Evolutionary conservation across 2,888 invertebrate genomes (phyloP).

Genomic region (Fabriciana adippe): DNA sequence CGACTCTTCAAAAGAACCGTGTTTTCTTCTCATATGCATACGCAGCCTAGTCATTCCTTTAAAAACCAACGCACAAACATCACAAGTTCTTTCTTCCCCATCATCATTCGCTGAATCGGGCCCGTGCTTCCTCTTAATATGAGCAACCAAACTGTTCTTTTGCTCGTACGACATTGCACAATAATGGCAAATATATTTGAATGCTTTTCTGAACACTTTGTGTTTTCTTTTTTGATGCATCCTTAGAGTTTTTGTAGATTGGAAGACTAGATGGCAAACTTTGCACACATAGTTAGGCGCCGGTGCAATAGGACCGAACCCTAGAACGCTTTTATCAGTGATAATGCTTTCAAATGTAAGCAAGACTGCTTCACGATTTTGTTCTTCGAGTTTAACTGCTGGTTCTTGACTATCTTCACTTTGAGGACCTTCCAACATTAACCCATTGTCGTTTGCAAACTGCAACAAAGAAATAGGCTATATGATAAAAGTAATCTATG

Average conservation of each 20-base stretch:
- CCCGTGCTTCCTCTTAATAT: conserved; percentile 70
- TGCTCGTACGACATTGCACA: conserved; percentile 72
- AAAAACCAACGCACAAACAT: conserved; percentile 71
- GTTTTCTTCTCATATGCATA: conserved; percentile 74
- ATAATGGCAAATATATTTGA: conserved; percentile 65
- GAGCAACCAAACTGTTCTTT: conserved; percentile 69
- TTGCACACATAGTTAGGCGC: conserved; percentile 57
- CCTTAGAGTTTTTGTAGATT: conserved; percentile 60
- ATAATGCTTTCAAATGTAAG: conserved; percentile 69
- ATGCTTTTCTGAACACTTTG: conserved; percentile 58
- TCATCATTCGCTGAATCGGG: conserved; percentile 60
- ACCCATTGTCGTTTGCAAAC: conserved; percentile 60
- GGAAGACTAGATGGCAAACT: conserved; percentile 72
- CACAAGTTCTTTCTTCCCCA: conserved; percentile 63
- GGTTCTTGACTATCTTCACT: conserved; percentile 62
- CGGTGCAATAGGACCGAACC: conserved; percentile 37
- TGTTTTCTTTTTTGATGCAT: conserved; percentile 72
- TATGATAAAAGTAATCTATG: background rate
- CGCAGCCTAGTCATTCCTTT: conserved; percentile 66
- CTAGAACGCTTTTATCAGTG: conserved; percentile 50
- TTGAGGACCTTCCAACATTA: conserved; percentile 54
- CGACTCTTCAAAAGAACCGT: conserved; percentile 64
- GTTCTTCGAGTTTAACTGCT: conserved; percentile 59
- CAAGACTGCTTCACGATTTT: conserved; percentile 61
- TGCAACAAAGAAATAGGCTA: conserved; percentile 44